These are phyloP conservation scores for Tichodroma muraria DNA, from an alignment of 2,113 vertebrate genomes.

Conservation along the genomic window DNA sequence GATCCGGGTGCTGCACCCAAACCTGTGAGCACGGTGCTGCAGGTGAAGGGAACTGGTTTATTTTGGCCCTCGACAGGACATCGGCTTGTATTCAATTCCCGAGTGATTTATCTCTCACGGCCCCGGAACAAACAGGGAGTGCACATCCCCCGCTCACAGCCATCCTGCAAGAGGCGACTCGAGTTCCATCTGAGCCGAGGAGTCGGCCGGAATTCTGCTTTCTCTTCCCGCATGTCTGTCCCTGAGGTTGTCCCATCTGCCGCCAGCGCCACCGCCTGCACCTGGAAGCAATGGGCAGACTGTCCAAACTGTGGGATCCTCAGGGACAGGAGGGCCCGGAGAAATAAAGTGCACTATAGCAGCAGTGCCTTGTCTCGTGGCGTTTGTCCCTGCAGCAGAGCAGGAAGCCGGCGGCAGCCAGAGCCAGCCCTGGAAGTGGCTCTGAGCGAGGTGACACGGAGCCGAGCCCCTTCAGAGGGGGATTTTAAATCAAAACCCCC, in stretches of 20 bases:
- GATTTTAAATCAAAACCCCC: background rate
- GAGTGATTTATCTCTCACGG: accelerated
- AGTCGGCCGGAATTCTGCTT: background rate
- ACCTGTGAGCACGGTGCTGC: background rate
- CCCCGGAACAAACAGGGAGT: background rate
- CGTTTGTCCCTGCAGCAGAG: background rate
- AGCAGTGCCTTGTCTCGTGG: background rate
- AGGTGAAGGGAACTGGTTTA: background rate
- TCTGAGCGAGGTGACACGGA: accelerated
- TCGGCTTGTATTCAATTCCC: accelerated
- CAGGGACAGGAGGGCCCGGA: background rate
- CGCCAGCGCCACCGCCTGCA: background rate
- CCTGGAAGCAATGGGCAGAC: background rate
- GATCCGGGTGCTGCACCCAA: background rate
- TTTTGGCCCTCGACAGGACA: background rate
- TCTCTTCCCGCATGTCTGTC: background rate
- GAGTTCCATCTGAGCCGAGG: accelerated
- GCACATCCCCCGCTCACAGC: background rate
- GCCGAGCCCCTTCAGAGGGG: background rate
- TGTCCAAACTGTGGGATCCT: background rate
- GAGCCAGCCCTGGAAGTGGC: background rate
- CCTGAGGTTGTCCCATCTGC: background rate
- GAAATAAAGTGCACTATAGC: conserved; percentile 46
- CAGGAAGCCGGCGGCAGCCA: accelerated
- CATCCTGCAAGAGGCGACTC: background rate